phyloP scores from a whole-genome alignment of 1,140 invertebrate species.

The Lepidurus arcticus region DNA sequence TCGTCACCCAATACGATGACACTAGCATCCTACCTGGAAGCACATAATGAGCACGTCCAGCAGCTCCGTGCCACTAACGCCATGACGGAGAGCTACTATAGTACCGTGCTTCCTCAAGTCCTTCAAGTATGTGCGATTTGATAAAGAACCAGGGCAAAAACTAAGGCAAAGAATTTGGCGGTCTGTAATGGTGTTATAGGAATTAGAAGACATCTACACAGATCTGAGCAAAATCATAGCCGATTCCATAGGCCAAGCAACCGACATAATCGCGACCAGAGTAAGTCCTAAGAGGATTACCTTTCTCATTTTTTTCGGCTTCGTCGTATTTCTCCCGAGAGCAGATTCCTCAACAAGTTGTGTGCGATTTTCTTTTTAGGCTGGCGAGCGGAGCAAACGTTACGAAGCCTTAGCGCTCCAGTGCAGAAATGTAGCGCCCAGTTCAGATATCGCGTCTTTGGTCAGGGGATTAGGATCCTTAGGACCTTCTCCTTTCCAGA shows the following conservation, averaged over 20 bases:
- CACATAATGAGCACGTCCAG: conserved; percentile 88
- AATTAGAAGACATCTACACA: conserved; percentile 78
- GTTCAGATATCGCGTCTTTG: conserved; percentile 64
- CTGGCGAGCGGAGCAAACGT: conserved; percentile 61
- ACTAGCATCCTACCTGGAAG: conserved; percentile 74
- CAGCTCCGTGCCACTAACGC: conserved; percentile 88
- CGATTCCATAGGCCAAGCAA: conserved; percentile 70
- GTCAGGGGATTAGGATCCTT: conserved; percentile 55
- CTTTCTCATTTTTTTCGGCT: not conserved
- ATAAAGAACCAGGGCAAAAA: not conserved
- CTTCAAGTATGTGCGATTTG: conserved; percentile 59
- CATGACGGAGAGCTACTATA: conserved; percentile 65
- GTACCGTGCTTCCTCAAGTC: conserved; percentile 66
- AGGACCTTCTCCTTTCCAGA: conserved; percentile 52
- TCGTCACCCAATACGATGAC: conserved; percentile 55
- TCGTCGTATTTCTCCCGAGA: not conserved
- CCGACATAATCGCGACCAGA: conserved; percentile 71
- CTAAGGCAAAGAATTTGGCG: not conserved
- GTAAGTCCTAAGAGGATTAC: conserved; percentile 49
- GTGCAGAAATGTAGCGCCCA: conserved; percentile 61
- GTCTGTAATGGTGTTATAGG: conserved; percentile 54
- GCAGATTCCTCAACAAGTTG: not conserved
- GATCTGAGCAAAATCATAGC: conserved; percentile 73
- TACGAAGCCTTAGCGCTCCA: conserved; percentile 66
- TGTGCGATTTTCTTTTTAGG: conserved; percentile 49